Percentiles rank a stretch among this genome's conserved stretches.
Evolutionary conservation across 2,888 invertebrate species (phyloP).

Genomic region (Thereva nobilitata): DNA sequence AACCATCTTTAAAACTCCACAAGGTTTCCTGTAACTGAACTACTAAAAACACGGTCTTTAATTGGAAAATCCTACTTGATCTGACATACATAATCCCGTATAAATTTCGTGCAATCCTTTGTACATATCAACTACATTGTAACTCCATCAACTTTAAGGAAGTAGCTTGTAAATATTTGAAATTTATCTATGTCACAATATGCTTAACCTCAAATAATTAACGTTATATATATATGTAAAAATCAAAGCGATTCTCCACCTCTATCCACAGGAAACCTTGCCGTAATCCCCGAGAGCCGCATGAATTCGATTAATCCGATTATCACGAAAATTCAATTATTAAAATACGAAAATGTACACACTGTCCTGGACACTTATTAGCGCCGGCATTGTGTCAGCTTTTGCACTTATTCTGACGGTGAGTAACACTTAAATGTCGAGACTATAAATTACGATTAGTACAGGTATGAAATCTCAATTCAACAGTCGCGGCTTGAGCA

Average conservation of each 20-base stretch:
- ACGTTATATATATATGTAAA: not conserved
- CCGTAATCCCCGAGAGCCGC: not conserved
- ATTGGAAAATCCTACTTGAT: too few relatives aligned
- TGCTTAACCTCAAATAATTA: not conserved
- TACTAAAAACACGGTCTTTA: too few relatives aligned
- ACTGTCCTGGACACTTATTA: constrained; percentile 22
- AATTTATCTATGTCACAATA: too few relatives aligned
- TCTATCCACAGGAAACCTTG: not conserved
- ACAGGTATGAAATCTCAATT: constrained; percentile 21
- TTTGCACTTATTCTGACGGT: constrained; percentile 33
- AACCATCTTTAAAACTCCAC: too few relatives aligned
- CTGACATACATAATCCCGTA: too few relatives aligned
- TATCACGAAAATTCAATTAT: constrained; percentile 21
- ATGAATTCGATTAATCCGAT: constrained; percentile 30
- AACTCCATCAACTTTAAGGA: too few relatives aligned
- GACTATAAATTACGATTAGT: constrained; percentile 24
- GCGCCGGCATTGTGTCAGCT: constrained; percentile 25
- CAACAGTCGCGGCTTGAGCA: not conserved
- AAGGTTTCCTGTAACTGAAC: too few relatives aligned
- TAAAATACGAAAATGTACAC: not conserved
- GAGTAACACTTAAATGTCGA: constrained; percentile 17
- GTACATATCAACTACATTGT: too few relatives aligned
- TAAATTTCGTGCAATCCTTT: too few relatives aligned
- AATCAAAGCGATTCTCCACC: not conserved
- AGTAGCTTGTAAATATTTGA: too few relatives aligned